A percentile compares a stretch with the other conserved stretches of the same genome.
These are phyloP conservation scores for Seriola rivoliana DNA, from an alignment of 2,113 vertebrate species.

Conservation along the genomic window DNA sequence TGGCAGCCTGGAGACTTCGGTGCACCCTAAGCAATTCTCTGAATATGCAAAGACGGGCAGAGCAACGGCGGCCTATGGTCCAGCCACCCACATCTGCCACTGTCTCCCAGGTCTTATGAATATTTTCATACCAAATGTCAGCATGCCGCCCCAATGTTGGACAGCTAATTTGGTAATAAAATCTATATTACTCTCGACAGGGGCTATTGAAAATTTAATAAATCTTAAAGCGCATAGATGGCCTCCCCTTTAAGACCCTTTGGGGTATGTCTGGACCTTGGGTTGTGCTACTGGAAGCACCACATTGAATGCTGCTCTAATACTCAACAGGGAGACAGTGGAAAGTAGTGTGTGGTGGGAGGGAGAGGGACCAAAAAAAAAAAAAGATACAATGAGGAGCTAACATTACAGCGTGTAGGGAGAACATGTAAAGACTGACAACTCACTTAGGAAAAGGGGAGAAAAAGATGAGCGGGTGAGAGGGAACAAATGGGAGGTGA, in stretches of 20 bases:
- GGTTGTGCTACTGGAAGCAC: neutral
- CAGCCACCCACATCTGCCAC: conserved; percentile 46
- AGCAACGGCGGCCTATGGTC: neutral
- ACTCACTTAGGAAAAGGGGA: neutral
- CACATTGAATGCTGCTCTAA: neutral
- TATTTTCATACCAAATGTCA: conserved; percentile 51
- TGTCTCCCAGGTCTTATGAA: conserved; percentile 41
- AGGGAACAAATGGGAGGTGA: neutral
- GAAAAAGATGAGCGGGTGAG: neutral
- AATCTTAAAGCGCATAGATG: conserved; percentile 11
- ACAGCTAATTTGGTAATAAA: conserved; percentile 45
- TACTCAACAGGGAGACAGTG: conserved; percentile 1
- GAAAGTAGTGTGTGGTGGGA: neutral
- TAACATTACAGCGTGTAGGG: neutral
- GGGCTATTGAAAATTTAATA: conserved; percentile 24
- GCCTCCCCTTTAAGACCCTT: neutral
- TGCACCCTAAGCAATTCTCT: conserved; percentile 33
- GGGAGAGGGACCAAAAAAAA: neutral
- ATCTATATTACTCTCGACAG: conserved; percentile 30
- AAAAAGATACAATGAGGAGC: neutral
- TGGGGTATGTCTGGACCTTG: neutral
- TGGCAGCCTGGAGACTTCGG: conserved; percentile 44
- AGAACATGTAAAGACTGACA: neutral
- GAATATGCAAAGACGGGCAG: conserved; percentile 45
- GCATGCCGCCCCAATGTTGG: conserved; percentile 14